Base-by-base conservation (phyloP, 2,113 vertebrate genomes). In the Tylochromis polylepis region DNA sequence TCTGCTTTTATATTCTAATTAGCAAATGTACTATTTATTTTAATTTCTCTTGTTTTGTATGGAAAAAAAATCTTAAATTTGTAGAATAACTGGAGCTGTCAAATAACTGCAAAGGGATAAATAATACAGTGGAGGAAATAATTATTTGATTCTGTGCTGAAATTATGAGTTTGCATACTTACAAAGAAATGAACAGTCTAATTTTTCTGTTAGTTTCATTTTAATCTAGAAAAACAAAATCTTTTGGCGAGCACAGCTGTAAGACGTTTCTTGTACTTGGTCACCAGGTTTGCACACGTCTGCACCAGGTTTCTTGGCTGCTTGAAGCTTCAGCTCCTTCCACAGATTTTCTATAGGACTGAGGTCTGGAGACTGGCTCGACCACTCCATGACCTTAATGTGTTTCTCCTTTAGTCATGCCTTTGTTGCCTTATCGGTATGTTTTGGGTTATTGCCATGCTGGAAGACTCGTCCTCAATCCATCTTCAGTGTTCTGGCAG, bases 221-320 rank as follows among this genome's bases (percentile, higher is more conserved):
- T 67, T 41, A 15, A 41, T 67, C 36, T 41, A 67, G 62, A 41
- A 67, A 43, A 38, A 38, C 22, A 0, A 34, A 34, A 0, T 3
- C 34, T 67, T 67, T 38, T 67, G 34, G 62, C 4, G 7, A 67
- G 34, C 62, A 5, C 1, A 0, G 34, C 8, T 20, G 62, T 41
- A 36, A 67, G 62, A 67, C 0, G 7, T 15, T 67, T 41, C 62
- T 41, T 38, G 0, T 65, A 67, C 20, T 15, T n/a, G 0, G 62
- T 2, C 0, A 6, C 34, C 62, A 67, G 34, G 34, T 67, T 67
- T 67, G 34, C 62, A 67, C 6, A 31, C 18, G 6, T 15, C 60
- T 67, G 3, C 5, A 31, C 15, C 41, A 67, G 36, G 36, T 67
- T 67, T 67, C 41, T 67, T 3, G 36, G 0, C 62, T 70, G 36